Evolutionary conservation across 2,888 invertebrate genomes (phyloP).

Genomic region (Zootermopsis nevadensis): DNA sequence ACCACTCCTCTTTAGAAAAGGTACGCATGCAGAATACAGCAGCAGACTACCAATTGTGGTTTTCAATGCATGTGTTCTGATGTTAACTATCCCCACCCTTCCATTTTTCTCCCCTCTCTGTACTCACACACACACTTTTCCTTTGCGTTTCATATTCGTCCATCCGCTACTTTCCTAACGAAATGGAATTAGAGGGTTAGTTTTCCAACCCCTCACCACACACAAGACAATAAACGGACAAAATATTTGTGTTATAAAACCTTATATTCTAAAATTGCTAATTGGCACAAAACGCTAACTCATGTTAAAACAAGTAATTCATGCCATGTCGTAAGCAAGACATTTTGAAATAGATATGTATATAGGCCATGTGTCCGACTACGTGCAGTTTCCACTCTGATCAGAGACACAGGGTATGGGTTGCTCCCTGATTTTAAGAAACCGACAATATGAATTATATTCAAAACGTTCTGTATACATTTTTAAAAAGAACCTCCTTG

Average conservation of each 20-base stretch:
- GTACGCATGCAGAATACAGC: constrained; percentile 8
- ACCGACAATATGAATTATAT: no score
- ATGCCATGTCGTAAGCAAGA: no score
- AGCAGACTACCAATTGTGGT: constrained; percentile 34
- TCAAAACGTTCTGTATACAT: no score
- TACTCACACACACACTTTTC: constrained; percentile 25
- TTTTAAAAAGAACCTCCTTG: no score
- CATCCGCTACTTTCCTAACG: constrained; percentile 23
- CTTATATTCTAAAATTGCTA: background rate
- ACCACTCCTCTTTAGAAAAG: background rate
- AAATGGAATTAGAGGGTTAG: constrained; percentile 31
- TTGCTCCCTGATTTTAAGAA: no score
- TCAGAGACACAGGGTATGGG: no score
- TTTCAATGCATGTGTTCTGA: constrained; percentile 34
- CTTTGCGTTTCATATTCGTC: constrained; percentile 33
- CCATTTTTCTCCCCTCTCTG: constrained; percentile 9
- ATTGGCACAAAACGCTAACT: background rate
- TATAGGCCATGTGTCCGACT: no score
- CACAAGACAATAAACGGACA: constrained; percentile 14
- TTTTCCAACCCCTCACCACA: constrained; percentile 9
- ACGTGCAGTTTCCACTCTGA: no score
- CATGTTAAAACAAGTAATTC: no score
- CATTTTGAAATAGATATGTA: no score
- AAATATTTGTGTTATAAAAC: background rate
- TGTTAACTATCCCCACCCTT: constrained; percentile 10